Evolutionary conservation across 2,113 vertebrate genomes (phyloP).

Genomic region (Psilopogon haemacephalus): DNA sequence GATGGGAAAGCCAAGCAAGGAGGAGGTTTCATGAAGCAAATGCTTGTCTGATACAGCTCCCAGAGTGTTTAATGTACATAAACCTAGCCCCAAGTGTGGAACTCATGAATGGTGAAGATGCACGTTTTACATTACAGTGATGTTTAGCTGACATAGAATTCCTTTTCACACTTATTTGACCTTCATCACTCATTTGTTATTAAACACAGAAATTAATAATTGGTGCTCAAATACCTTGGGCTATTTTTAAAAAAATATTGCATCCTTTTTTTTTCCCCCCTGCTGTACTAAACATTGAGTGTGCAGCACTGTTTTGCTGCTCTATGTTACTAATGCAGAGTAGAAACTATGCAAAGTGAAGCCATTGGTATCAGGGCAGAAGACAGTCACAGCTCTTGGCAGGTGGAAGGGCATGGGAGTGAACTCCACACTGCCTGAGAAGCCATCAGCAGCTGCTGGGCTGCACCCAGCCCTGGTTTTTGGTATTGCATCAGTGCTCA

Average conservation of each 20-base stretch:
- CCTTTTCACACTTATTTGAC: neutral
- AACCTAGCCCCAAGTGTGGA: neutral
- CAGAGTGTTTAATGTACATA: neutral
- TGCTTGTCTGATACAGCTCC: neutral
- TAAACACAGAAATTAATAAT: neutral
- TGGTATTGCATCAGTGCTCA: neutral
- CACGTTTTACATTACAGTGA: neutral
- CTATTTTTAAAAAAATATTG: neutral
- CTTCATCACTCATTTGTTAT: neutral
- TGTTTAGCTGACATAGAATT: neutral
- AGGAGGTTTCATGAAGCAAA: neutral
- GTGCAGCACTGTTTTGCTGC: neutral
- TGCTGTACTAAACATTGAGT: neutral
- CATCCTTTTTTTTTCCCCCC: neutral
- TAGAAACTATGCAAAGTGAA: neutral
- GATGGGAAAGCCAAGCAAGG: neutral
- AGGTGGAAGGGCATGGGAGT: neutral
- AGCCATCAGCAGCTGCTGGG: neutral
- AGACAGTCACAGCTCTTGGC: neutral
- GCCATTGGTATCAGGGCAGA: neutral
- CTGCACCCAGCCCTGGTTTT: neutral
- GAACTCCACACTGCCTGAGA: neutral
- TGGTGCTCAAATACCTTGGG: neutral
- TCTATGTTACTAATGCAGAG: accelerated
- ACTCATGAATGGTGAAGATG: neutral